Conservation (phyloP, 1,140 invertebrate genomes). For the Saccostrea glomerata region DNA sequence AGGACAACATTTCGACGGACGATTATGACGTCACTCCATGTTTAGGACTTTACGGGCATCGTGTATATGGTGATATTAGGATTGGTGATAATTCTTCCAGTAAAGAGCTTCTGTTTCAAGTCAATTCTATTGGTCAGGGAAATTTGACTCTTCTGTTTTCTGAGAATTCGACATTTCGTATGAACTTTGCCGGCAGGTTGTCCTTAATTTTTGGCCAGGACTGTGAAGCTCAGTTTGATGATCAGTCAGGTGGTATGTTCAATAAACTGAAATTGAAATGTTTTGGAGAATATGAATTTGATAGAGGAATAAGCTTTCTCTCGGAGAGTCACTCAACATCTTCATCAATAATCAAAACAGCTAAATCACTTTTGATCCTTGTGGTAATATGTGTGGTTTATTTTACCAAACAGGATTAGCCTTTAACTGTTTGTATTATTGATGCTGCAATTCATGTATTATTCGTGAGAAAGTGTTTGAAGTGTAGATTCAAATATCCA, state of each 20-base stretch:
- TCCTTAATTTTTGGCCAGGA: neutral
- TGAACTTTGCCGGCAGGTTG: neutral
- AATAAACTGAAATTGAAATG: neutral
- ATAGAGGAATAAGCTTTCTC: neutral
- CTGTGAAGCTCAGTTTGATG: constrained; percentile 16
- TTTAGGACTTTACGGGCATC: neutral
- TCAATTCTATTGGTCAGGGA: neutral
- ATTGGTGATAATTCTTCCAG: neutral
- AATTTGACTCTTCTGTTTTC: neutral
- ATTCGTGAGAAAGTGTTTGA: no score
- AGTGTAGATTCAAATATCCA: no score
- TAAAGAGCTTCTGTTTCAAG: neutral
- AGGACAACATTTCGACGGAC: neutral
- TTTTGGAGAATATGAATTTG: neutral
- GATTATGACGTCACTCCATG: neutral
- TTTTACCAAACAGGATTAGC: no score
- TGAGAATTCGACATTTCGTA: constrained; percentile 18
- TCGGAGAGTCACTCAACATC: neutral
- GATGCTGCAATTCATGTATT: no score
- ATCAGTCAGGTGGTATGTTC: neutral
- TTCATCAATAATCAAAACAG: neutral
- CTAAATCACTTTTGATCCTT: no score
- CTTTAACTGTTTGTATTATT: no score
- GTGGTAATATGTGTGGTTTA: no score
- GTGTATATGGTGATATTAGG: neutral